Evolutionary conservation across 2,797 vertebrate species (phyloP).

Genomic region (Galaxias olidus): DNA sequence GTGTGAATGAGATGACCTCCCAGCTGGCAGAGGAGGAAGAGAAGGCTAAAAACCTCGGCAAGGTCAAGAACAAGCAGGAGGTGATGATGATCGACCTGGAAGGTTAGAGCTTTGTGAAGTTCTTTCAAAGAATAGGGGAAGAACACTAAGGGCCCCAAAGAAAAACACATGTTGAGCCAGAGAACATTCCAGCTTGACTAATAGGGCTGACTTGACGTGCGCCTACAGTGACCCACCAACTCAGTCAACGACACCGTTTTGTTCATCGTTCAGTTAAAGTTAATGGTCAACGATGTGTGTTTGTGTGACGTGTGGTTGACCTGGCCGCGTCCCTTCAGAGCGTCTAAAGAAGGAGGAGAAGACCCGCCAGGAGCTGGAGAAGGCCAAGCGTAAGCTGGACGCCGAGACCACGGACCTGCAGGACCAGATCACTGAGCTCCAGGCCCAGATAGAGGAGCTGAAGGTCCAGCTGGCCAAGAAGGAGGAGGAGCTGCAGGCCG

Average conservation of each 20-base stretch:
- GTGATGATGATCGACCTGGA: conserved; percentile 97
- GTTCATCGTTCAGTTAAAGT: neutral
- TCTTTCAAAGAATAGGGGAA: neutral
- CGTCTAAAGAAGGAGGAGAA: conserved; percentile 98
- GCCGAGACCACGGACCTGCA: conserved; percentile 94
- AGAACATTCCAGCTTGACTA: neutral
- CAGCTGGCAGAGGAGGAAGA: conserved; percentile 96
- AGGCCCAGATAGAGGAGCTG: conserved; percentile 93
- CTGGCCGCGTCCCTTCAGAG: conserved; percentile 67
- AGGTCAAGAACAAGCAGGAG: conserved; percentile 97
- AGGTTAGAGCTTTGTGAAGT: conserved; percentile 71
- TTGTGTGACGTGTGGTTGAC: neutral
- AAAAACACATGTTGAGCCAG: neutral
- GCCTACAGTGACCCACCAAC: neutral
- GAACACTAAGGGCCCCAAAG: neutral
- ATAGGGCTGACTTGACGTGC: neutral
- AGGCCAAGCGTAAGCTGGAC: conserved; percentile 95
- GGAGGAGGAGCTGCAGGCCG: conserved; percentile 92
- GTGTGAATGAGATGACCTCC: conserved; percentile 89
- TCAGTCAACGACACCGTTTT: neutral
- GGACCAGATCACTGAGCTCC: conserved; percentile 96
- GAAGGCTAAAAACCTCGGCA: conserved; percentile 95
- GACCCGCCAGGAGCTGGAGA: conserved; percentile 94
- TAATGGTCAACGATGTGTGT: neutral
- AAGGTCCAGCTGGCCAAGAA: conserved; percentile 93